These are phyloP conservation scores for Monopterus albus DNA, from an alignment of 2,113 vertebrate species.

Conservation along the genomic window DNA sequence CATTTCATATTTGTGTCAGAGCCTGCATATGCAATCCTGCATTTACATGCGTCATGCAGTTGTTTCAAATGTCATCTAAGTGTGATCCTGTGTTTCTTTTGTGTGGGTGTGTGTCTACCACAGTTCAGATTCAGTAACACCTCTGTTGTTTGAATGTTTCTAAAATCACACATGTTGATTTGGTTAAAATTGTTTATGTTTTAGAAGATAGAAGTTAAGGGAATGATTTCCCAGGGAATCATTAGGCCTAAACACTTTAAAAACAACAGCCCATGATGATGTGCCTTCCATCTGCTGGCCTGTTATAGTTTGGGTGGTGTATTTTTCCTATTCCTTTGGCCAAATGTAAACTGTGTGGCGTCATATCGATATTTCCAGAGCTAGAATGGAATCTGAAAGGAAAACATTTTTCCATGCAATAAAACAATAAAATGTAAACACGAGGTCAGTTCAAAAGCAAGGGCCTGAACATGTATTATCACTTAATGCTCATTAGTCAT, in stretches of 20 bases:
- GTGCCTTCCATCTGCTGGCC: conserved; percentile 31
- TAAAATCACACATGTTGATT: neutral
- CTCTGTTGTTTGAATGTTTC: neutral
- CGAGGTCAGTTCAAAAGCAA: conserved; percentile 33
- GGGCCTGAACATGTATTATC: conserved; percentile 34
- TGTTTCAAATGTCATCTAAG: conserved; percentile 7
- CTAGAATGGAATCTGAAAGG: conserved; percentile 49
- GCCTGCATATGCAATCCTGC: neutral
- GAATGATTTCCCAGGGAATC: neutral
- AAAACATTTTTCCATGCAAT: conserved; percentile 59
- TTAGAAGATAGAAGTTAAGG: neutral
- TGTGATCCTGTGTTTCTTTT: neutral
- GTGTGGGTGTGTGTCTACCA: neutral
- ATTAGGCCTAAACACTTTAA: conserved; percentile 1
- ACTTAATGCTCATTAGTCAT: neutral
- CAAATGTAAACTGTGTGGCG: conserved; percentile 42
- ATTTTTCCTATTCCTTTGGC: conserved; percentile 59
- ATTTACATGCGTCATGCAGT: conserved; percentile 4
- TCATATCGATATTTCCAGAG: conserved; percentile 73
- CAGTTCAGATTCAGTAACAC: neutral
- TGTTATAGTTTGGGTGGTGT: conserved; percentile 49
- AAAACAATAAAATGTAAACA: conserved; percentile 65
- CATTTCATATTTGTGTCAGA: conserved; percentile 1
- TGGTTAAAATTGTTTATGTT: neutral
- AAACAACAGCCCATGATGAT: conserved; percentile 48